Percentiles rank a stretch among this genome's conserved stretches.
Evolutionary conservation across 2,888 invertebrate genomes (phyloP).

Genomic region (Microctonus brassicae): DNA sequence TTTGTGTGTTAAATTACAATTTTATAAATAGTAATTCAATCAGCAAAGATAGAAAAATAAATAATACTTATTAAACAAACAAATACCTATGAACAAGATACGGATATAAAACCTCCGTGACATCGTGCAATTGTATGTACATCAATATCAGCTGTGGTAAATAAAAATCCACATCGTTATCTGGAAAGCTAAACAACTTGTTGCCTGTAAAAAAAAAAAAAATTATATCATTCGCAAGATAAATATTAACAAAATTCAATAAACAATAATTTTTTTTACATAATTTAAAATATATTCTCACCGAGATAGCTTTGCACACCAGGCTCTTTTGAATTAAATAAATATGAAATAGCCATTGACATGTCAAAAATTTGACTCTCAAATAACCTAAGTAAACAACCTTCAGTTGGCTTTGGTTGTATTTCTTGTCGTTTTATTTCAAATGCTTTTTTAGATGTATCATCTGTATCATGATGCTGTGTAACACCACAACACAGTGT

Average conservation of each 20-base stretch:
- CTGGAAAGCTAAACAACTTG: conserved; percentile 94
- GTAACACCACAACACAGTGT: conserved; percentile 66
- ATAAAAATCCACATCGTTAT: conserved; percentile 95
- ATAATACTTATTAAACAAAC: not conserved
- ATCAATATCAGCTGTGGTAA: conserved; percentile 97
- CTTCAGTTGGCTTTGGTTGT: conserved; percentile 72
- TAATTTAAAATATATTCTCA: conserved; percentile 58
- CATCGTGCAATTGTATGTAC: conserved; percentile 98
- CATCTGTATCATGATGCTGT: conserved; percentile 47
- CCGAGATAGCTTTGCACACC: conserved; percentile 97
- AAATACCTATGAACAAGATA: conserved; percentile 75
- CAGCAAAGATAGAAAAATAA: no score
- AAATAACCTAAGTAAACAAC: conserved; percentile 88
- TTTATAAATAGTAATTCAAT: no score
- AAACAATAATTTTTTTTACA: not conserved
- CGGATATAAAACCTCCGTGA: conserved; percentile 84
- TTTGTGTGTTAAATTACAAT: not conserved
- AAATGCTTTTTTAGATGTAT: conserved; percentile 53
- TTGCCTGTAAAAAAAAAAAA: conserved; percentile 77
- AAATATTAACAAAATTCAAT: conserved; percentile 5
- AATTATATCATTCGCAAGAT: conserved; percentile 7
- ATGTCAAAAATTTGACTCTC: conserved; percentile 98
- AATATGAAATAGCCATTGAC: conserved; percentile 97
- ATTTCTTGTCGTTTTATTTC: conserved; percentile 68
- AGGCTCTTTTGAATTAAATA: conserved; percentile 98